These are phyloP conservation scores for Phylloscopus collybita DNA, from an alignment of 2,797 vertebrate genomes.

Conservation along the genomic window DNA sequence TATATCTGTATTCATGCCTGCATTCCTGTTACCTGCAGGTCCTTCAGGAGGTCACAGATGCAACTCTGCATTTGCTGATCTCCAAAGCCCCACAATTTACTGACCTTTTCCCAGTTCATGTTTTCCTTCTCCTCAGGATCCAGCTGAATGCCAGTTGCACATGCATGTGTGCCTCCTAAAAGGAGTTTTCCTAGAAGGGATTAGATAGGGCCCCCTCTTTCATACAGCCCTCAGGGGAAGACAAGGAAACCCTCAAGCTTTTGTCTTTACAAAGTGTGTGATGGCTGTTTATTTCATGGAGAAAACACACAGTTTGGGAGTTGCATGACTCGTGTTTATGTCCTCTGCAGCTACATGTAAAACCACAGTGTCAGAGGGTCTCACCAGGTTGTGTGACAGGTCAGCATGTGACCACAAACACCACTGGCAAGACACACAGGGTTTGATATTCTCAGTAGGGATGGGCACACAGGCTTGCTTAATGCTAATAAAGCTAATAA, in stretches of 20 bases:
- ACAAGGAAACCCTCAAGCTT: not conserved
- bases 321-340: not conserved
- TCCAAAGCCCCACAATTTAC: not conserved
- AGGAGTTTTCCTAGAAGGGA: not conserved
- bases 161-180: not conserved
- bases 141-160: not conserved
- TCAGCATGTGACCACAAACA: conserved; percentile 34
- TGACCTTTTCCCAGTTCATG: fast-evolving
- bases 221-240: not conserved
- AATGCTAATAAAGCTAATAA: conserved; percentile 29
- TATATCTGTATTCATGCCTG: not conserved
- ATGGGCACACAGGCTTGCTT: not conserved
- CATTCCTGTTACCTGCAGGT: not conserved
- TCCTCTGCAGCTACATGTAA: not conserved
- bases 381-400: not conserved
- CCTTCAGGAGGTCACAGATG: not conserved
- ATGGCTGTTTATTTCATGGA: not conserved
- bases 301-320: not conserved
- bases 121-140: not conserved
- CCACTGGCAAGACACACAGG: not conserved
- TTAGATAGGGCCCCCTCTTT: not conserved
- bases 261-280: not conserved
- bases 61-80: not conserved
- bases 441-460: not conserved
- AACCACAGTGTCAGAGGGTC: conserved; percentile 9